These are phyloP conservation scores for Aurelia sp. DNA, from an alignment of 30 jellyfish, hydroid and myxozoan genomes.

Conservation along the genomic window DNA sequence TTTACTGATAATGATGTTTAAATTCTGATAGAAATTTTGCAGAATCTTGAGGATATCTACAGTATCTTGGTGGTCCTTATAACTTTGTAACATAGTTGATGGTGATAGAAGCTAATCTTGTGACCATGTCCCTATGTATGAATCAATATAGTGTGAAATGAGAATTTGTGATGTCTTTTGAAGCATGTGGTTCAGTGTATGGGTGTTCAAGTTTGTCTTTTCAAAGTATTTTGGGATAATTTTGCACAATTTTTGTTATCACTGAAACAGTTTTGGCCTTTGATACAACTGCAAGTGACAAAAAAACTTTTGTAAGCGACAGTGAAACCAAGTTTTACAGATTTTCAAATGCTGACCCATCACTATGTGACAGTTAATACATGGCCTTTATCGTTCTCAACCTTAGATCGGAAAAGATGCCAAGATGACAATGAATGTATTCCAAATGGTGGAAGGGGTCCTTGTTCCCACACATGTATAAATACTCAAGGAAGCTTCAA, in stretches of 20 bases:
- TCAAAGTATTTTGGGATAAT: too few relatives aligned
- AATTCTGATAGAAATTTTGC: too few relatives aligned
- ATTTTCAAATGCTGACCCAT: too few relatives aligned
- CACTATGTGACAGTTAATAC: too few relatives aligned
- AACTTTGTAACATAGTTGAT: too few relatives aligned
- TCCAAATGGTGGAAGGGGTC: slow-evolving; percentile 80
- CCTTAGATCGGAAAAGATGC: slow-evolving; percentile 62
- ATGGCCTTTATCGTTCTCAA: neutral
- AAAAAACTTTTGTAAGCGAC: neutral
- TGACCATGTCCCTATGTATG: too few relatives aligned
- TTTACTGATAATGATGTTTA: too few relatives aligned
- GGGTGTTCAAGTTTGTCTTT: neutral
- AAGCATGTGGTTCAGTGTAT: neutral
- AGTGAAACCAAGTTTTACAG: neutral
- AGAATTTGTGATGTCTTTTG: neutral
- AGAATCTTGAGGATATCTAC: too few relatives aligned
- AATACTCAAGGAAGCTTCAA: slow-evolving; percentile 49
- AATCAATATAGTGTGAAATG: neutral
- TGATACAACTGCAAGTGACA: too few relatives aligned
- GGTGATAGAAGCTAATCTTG: too few relatives aligned
- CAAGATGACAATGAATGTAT: slow-evolving; percentile 63
- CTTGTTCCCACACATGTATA: slow-evolving; percentile 70
- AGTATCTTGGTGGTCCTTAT: too few relatives aligned
- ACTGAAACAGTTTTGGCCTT: too few relatives aligned
- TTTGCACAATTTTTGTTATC: neutral